Evolutionary conservation across 2,888 invertebrate species (phyloP), one percentile per base, ranked within the genome.

Genomic region (Aspidiotus rigidus): DNA sequence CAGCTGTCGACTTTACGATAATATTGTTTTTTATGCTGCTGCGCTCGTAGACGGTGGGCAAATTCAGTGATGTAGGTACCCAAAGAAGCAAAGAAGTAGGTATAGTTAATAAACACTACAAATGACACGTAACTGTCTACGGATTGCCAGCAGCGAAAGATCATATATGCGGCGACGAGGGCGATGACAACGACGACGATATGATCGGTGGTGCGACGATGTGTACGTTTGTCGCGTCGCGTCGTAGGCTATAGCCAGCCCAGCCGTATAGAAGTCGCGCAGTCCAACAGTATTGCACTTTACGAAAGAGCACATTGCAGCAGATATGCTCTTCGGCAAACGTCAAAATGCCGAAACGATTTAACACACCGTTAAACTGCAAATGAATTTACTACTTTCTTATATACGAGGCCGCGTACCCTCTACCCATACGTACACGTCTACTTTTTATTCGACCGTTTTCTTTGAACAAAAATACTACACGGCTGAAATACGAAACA

Each of bases 281-380:
- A 44, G 16, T 53, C 53, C 28, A 28, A 28, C 28, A 28, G 28
- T 28, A 28, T 28, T 28, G 28, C 28, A 28, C 15, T 8, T 16
- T 17, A 9, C 15, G 56, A 16, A 10, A 1, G 56, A 10, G 2
- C 10, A 56, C 10, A 56, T 10, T 16, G 16, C 16, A 15, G 16
- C n/a, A n/a, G 10, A 67, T 40, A 60, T 53, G 67, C 49, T 44
- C 60, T 59, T 44, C 39, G 59, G 67, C 67, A 67, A 49, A 59
- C 39, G 67, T 67, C 67, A 59, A 67, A 67, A 67, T 39, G 67
- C 67, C 67, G 67, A 67, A 67, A 67, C 67, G 67, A 67, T 67
- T 67, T 67, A 67, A 67, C 67, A 67, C 67, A 39, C 67, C 67
- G 67, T 67, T 67, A 67, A 67, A 67, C 67, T 49, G 67, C 67